Evolutionary conservation across 1,140 invertebrate genomes (phyloP).

Genomic region (Aphelenchoides fujianensis): DNA sequence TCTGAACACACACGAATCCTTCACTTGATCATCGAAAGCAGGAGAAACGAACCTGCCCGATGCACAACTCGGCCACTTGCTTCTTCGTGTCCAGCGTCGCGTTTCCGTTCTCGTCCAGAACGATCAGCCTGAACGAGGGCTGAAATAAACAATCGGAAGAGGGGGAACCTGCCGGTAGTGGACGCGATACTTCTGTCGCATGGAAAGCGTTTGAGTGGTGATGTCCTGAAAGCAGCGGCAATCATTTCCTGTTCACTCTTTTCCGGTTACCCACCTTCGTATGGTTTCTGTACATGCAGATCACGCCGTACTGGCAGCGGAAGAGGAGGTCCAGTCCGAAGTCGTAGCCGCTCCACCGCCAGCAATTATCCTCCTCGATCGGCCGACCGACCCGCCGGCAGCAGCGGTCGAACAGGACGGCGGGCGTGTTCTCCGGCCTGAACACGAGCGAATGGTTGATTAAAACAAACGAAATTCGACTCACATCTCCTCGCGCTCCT

Average conservation of each 20-base stretch:
- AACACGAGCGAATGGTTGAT: slow-evolving; percentile 8
- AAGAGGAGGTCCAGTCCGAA: slow-evolving; percentile 59
- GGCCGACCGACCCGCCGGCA: slow-evolving; percentile 3
- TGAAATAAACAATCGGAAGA: slow-evolving; percentile 8
- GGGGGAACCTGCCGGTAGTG: background rate
- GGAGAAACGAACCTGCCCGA: background rate
- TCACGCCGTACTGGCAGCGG: slow-evolving; percentile 30
- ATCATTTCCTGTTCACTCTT: no score
- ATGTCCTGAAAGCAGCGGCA: no score
- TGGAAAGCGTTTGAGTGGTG: background rate
- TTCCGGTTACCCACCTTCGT: no score
- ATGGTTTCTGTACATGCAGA: background rate
- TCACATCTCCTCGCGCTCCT: slow-evolving; percentile 9
- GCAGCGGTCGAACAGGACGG: background rate
- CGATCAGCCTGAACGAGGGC: background rate
- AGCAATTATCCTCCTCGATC: slow-evolving; percentile 39
- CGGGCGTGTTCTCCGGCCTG: background rate
- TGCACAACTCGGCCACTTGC: background rate
- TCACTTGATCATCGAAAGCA: background rate
- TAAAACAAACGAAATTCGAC: background rate
- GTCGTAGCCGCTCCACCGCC: slow-evolving; percentile 61
- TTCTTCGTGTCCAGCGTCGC: background rate
- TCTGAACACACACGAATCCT: background rate
- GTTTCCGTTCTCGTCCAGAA: slow-evolving; percentile 3
- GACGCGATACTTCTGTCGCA: background rate